Conservation (phyloP, 2,797 vertebrate species). For the Eupleurogrammus muticus region DNA sequence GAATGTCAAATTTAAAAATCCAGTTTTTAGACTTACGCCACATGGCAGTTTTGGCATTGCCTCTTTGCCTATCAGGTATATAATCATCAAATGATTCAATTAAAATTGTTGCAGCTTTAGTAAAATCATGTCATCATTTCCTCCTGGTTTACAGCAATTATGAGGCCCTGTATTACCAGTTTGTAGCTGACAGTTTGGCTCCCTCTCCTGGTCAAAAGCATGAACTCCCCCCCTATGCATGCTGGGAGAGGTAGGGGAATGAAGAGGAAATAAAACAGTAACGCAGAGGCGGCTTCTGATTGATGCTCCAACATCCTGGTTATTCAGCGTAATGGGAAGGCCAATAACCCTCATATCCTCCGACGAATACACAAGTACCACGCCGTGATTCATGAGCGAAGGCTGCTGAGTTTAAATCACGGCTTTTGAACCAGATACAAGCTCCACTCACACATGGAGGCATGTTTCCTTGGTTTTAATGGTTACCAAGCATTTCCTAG, state of each 20-base stretch:
- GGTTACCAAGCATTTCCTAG: slow-evolving; percentile 10
- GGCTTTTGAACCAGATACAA: slow-evolving; percentile 33
- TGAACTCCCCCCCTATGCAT: background rate
- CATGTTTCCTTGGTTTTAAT: background rate
- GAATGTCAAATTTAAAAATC: background rate
- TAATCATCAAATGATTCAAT: background rate
- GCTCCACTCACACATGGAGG: slow-evolving; percentile 15
- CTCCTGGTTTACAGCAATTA: background rate
- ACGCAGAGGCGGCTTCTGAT: slow-evolving; percentile 29
- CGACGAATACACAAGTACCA: slow-evolving; percentile 53
- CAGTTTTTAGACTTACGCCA: no score
- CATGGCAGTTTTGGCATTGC: no score
- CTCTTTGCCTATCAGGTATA: no score
- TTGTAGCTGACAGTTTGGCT: slow-evolving; percentile 13
- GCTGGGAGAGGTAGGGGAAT: slow-evolving; percentile 11
- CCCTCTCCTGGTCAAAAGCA: slow-evolving; percentile 49
- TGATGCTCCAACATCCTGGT: slow-evolving; percentile 50
- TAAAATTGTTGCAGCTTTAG: background rate
- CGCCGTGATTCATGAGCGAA: slow-evolving; percentile 46
- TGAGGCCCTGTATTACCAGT: background rate
- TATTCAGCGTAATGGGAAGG: slow-evolving; percentile 59
- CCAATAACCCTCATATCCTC: slow-evolving; percentile 52
- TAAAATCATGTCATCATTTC: background rate
- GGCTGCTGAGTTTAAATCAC: slow-evolving; percentile 46
- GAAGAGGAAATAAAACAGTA: slow-evolving; percentile 36